These are phyloP conservation scores for Kryptopterus vitreolus DNA, from an alignment of 2,797 vertebrate species.

Conservation along the genomic window DNA sequence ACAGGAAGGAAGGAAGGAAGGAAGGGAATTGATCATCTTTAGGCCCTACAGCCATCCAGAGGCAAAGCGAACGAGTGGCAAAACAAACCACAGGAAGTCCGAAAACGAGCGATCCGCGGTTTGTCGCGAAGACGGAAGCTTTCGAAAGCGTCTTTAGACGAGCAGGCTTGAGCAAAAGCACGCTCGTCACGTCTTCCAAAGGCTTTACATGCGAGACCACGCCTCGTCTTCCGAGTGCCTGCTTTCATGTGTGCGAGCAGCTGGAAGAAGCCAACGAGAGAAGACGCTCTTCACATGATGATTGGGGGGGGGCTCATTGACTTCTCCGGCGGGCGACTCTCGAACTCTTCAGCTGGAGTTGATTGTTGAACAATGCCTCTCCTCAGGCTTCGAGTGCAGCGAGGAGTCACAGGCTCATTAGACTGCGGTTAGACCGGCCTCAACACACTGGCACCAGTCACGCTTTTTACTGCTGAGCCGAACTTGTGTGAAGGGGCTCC, in stretches of 20 bases:
- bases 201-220: background rate
- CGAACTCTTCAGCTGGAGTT: constrained; percentile 41
- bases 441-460: constrained; percentile 43
- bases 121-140: constrained; percentile 18
- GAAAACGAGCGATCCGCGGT: constrained; percentile 3
- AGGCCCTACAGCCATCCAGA: background rate
- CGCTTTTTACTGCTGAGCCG: constrained; percentile 31
- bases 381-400: constrained; percentile 31
- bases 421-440: constrained; percentile 49
- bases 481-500: constrained; percentile 13
- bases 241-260: constrained; percentile 13
- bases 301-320: constrained; percentile 46
- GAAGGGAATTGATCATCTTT: background rate
- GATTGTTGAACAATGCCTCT: constrained; percentile 48
- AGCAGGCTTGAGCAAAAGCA: constrained; percentile 3
- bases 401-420: constrained; percentile 41
- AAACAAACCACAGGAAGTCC: constrained; percentile 21
- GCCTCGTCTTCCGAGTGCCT: constrained; percentile 1
- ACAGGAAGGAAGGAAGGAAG: too few species aligned
- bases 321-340: constrained; percentile 33
- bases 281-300: constrained; percentile 32
- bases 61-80: background rate
- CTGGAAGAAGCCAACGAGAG: constrained; percentile 14
- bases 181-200: constrained; percentile 16
- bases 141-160: constrained; percentile 6